Conservation (phyloP, 35 echinoderm and acorn worm genomes). For the Ophioderma brevispina region DNA sequence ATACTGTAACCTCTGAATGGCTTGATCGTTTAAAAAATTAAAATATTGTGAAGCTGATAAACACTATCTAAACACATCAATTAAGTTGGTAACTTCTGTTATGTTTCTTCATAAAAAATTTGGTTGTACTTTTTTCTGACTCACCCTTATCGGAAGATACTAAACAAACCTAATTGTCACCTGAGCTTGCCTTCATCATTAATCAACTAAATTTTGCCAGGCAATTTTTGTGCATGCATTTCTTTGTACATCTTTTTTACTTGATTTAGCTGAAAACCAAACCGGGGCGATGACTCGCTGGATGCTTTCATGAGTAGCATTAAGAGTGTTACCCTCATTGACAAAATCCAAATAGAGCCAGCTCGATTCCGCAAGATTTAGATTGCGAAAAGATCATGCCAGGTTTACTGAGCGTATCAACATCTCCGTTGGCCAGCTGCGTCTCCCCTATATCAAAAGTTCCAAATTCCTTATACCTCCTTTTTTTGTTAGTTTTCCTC, state of each 20-base stretch:
- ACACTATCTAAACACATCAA: too few species aligned
- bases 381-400: constrained; percentile 82
- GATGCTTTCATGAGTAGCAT: constrained; percentile 91
- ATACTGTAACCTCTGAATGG: too few species aligned
- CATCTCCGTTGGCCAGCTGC: constrained; percentile 67
- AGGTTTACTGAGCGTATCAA: constrained; percentile 70
- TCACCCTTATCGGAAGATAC: too few species aligned
- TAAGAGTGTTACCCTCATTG: constrained; percentile 69
- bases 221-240: not conserved
- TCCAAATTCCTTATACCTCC: too few species aligned
- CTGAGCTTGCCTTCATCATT: not conserved
- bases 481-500: too few species aligned
- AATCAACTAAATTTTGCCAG: not conserved
- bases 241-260: not conserved
- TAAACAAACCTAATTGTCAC: too few species aligned
- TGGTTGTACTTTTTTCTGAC: too few species aligned
- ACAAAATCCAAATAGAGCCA: constrained; percentile 81
- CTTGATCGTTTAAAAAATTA: not conserved
- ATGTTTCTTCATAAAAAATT: too few species aligned
- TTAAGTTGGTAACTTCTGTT: too few species aligned
- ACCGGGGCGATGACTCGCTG: constrained; percentile 64
- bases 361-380: constrained; percentile 71
- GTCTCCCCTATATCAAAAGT: constrained; percentile 49
- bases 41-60: too few species aligned
- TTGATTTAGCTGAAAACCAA: too few species aligned